Base-by-base conservation (phyloP, 2,888 invertebrate genomes). In the Cataglyphis albicans region DNA sequence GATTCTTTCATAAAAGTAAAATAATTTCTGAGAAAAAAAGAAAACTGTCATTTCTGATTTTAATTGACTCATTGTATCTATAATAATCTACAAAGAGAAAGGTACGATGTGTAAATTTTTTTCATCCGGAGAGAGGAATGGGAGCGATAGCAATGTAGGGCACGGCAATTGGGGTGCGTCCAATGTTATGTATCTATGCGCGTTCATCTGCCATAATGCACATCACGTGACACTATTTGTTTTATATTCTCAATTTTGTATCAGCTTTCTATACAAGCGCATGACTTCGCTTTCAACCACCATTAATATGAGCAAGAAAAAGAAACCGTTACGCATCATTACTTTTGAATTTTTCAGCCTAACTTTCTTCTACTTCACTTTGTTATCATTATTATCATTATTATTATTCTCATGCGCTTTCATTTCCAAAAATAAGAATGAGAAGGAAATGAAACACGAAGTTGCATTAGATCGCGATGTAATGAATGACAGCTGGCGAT, bases 121-220 rank as follows among this genome's bases (percentile, higher is more conserved):
- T 65, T 38, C 65, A 25, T 75, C 35, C 25, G 76, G 55, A 65
- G 38, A 65, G 52, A 65, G 65, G 55, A 65, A 76, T 29, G 38
- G 32, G 64, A 10, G 3, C 61, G 25, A 32, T 41, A 55, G 76
- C n/a, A n/a, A 76, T 52, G 52, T 76, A 3, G 75, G 12, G 52
- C 75, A 25, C 44, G 7, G n/a, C 52, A 75, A 75, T 38, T 52
- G 52, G 75, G 75, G 48, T 75, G n/a, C 65, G 35, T 65, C 75
- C 52, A 65, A 75, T 64, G 65, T 52, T 64, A 75, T 65, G 65
- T 55, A 75, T 75, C 64, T 64, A 1, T 35, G 44, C 29, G 12
- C 25, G 15, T 29, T 44, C 57, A 44, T 18, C 21, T 21, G 18
- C 25, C n/a, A 12, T n/a, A 52, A 48, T 18, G 52, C 1, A 6